These are phyloP conservation scores for Invenusta paracnida DNA, from an alignment of 2,888 invertebrate species.

Conservation along the genomic window DNA sequence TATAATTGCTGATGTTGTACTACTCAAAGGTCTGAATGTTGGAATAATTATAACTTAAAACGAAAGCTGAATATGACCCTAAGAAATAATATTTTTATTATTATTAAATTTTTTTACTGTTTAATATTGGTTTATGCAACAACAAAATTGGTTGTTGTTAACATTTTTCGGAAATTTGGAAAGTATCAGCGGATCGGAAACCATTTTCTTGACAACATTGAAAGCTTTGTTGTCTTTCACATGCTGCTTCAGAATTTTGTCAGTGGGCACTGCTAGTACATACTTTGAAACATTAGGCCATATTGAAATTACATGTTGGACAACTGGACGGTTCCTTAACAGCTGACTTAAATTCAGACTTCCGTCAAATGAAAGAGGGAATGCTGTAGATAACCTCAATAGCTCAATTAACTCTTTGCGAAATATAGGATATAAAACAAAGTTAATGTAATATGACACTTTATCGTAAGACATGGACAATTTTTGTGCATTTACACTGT, in stretches of 20 bases:
- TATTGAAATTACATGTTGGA: not conserved
- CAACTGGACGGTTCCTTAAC: not conserved
- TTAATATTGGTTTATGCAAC: too few relatives aligned
- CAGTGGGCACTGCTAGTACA: not conserved
- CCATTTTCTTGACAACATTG: not conserved
- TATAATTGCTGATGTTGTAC: too few relatives aligned
- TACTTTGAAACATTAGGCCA: not conserved
- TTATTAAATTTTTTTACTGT: too few relatives aligned
- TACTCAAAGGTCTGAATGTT: not conserved
- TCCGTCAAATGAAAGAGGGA: not conserved
- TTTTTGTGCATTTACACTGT: not conserved
- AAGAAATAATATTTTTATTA: too few relatives aligned
- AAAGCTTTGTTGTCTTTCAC: not conserved
- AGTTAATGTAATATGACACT: not conserved
- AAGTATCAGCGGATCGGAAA: not conserved
- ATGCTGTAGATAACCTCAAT: not conserved
- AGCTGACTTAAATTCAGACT: not conserved
- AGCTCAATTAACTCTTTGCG: not conserved
- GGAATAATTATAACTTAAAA: too few relatives aligned
- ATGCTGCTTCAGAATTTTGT: not conserved
- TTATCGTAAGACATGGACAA: not conserved
- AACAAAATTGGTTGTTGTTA: too few relatives aligned
- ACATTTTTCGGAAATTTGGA: not conserved
- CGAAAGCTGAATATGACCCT: too few relatives aligned
- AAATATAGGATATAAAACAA: not conserved